Evolutionary conservation across 2,113 vertebrate species (phyloP).

Genomic region (Silurus meridionalis): DNA sequence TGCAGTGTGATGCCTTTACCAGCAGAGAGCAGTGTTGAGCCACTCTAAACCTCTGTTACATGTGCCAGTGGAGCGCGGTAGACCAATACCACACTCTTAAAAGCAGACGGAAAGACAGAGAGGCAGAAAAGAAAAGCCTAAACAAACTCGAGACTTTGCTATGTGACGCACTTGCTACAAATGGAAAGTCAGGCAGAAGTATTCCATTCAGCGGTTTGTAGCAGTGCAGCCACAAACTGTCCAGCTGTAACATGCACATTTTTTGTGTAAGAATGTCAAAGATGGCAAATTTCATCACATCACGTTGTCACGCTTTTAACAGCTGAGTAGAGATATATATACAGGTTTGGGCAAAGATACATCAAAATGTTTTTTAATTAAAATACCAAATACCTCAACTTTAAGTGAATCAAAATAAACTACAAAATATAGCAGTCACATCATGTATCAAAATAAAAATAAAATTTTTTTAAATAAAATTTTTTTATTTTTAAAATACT

Average conservation of each 20-base stretch:
- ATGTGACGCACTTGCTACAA: slow-evolving; percentile 48
- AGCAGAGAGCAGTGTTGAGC: slow-evolving; percentile 62
- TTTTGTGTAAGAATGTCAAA: slow-evolving; percentile 17
- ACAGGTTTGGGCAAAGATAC: neutral
- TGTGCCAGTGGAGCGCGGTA: neutral
- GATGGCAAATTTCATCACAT: slow-evolving; percentile 1
- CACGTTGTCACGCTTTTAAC: neutral
- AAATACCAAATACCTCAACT: too few relatives aligned
- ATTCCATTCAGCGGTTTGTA: slow-evolving; percentile 56
- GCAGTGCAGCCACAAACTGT: slow-evolving; percentile 29
- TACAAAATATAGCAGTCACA: too few relatives aligned
- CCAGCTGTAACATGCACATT: slow-evolving; percentile 18
- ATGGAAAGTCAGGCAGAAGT: slow-evolving; percentile 58
- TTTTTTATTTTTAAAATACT: too few relatives aligned
- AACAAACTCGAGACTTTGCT: slow-evolving; percentile 46
- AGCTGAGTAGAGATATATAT: neutral
- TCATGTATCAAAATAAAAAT: too few relatives aligned
- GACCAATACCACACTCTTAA: neutral
- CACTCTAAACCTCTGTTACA: neutral
- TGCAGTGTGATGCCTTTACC: slow-evolving; percentile 28
- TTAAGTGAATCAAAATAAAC: too few relatives aligned
- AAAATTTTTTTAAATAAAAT: too few relatives aligned
- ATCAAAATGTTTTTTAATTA: too few relatives aligned
- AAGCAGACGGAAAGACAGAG: slow-evolving; percentile 17
- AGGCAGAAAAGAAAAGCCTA: slow-evolving; percentile 56